Evolutionary conservation across 1,140 invertebrate genomes (phyloP).

Genomic region (Pomacea maculata): DNA sequence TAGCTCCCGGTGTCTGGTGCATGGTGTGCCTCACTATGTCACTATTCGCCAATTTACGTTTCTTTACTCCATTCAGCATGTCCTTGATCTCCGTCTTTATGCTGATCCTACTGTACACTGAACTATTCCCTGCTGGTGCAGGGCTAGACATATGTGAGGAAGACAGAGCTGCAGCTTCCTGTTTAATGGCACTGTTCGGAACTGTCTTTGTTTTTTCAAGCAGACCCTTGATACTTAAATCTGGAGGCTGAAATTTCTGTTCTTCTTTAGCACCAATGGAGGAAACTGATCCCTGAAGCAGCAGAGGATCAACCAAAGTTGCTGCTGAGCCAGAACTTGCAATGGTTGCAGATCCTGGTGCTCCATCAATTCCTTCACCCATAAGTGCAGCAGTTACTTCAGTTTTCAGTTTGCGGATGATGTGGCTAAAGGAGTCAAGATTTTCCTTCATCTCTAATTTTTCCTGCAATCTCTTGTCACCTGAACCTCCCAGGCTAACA

Average conservation of each 20-base stretch:
- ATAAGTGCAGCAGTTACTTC: slow-evolving; percentile 26
- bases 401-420: slow-evolving; percentile 27
- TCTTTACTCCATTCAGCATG: slow-evolving; percentile 9
- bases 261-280: slow-evolving; percentile 6
- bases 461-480: slow-evolving; percentile 14
- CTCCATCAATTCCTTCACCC: slow-evolving; percentile 6
- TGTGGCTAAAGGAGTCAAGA: slow-evolving; percentile 22
- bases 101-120: too few species aligned
- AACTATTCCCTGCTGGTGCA: too few species aligned
- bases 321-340: background rate
- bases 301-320: background rate
- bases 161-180: background rate
- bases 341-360: background rate
- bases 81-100: slow-evolving; percentile 10
- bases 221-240: slow-evolving; percentile 30
- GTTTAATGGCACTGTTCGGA: slow-evolving; percentile 14
- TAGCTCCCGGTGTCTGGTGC: too few species aligned
- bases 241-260: slow-evolving; percentile 20
- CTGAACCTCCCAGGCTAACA: background rate
- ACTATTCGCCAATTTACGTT: background rate
- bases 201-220: slow-evolving; percentile 22
- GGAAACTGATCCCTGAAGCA: background rate
- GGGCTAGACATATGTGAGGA: too few species aligned
- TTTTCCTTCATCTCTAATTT: slow-evolving; percentile 33
- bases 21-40: too few species aligned